These are phyloP conservation scores for Trisateles emortualis DNA, from an alignment of 2,888 invertebrate species.

Conservation along the genomic window DNA sequence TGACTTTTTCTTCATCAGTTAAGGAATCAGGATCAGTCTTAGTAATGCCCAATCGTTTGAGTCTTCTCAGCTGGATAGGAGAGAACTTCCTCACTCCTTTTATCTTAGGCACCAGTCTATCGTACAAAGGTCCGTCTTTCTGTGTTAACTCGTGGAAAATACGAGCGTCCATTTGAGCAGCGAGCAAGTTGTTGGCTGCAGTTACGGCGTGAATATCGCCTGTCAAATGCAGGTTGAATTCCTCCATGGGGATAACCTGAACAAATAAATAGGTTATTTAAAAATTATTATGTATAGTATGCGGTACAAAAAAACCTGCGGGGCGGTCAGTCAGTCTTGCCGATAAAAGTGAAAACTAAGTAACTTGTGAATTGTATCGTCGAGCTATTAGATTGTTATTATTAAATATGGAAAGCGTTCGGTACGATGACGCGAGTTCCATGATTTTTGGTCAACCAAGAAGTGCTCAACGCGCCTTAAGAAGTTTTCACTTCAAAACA, in stretches of 20 bases:
- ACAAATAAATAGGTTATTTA: neutral
- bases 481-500: too few relatives aligned
- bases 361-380: too few relatives aligned
- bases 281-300: too few relatives aligned
- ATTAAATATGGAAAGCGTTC: too few relatives aligned
- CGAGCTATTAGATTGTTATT: too few relatives aligned
- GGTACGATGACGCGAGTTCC: too few relatives aligned
- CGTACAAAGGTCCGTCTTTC: constrained; percentile 93
- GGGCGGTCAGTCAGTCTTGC: too few relatives aligned
- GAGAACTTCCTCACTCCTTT: constrained; percentile 95
- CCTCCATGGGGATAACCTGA: constrained; percentile 99
- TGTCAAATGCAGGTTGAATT: constrained; percentile 99
- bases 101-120: constrained; percentile 94
- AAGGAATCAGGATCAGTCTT: constrained; percentile 95
- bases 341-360: too few relatives aligned
- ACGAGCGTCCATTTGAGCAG: constrained; percentile 98
- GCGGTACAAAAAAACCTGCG: too few relatives aligned
- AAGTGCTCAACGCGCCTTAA: too few relatives aligned
- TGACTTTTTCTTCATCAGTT: constrained; percentile 91
- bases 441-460: too few relatives aligned
- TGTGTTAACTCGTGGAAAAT: constrained; percentile 99
- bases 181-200: constrained; percentile 98
- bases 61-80: constrained; percentile 92
- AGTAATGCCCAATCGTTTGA: constrained; percentile 91
- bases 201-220: constrained; percentile 99